phyloP scores from a whole-genome alignment of 2,113 vertebrate species.

The Menura novaehollandiae region DNA sequence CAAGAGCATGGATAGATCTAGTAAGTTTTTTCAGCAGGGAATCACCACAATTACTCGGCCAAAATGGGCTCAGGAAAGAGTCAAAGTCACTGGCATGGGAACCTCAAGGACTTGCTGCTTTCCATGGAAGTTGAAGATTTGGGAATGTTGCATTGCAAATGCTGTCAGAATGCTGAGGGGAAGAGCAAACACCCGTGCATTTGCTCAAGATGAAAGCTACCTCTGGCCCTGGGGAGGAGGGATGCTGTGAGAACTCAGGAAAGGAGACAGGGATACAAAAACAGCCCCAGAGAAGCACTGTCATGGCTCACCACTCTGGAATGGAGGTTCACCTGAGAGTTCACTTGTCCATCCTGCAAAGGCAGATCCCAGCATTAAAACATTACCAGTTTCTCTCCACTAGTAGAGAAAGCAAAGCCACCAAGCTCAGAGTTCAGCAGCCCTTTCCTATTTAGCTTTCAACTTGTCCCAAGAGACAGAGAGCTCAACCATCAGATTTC shows the following conservation, averaged over 20 bases:
- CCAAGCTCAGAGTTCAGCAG: background rate
- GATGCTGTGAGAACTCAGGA: background rate
- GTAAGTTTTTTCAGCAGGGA: background rate
- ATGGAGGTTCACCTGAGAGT: background rate
- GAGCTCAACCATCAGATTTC: conserved; percentile 7
- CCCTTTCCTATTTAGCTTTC: background rate
- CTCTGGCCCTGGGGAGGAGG: background rate
- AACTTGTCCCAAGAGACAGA: background rate
- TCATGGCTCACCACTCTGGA: background rate
- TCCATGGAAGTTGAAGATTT: background rate
- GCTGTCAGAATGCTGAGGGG: background rate
- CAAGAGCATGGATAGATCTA: background rate
- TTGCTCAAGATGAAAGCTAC: background rate
- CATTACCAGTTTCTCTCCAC: background rate
- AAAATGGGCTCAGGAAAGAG: background rate
- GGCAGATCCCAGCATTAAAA: background rate
- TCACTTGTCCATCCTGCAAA: background rate
- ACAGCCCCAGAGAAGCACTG: background rate
- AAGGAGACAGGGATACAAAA: background rate
- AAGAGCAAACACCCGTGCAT: background rate
- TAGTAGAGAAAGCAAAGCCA: background rate
- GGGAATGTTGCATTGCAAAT: background rate
- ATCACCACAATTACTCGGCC: background rate
- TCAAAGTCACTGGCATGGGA: background rate
- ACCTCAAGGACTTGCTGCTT: background rate